Evolutionary conservation across 37 sponge, comb jelly and placozoan species (phyloP).

Genomic region (Agelas oroides): DNA sequence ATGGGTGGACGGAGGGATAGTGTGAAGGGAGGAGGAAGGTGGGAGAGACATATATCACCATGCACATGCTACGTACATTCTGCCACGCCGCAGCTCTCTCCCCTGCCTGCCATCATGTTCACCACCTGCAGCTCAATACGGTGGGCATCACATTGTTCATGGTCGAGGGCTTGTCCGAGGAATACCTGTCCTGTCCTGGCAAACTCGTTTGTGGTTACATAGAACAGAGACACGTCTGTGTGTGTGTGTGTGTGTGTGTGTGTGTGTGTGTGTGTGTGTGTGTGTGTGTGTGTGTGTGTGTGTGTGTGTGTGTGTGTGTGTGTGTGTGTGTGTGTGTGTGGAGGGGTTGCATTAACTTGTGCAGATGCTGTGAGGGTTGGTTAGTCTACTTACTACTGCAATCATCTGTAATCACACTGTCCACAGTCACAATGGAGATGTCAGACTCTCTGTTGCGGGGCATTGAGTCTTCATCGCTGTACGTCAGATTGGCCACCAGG

Average conservation of each 20-base stretch:
- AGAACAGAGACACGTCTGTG: background rate
- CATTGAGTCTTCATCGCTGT: constrained; percentile 21
- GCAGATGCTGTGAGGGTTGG: too few species aligned
- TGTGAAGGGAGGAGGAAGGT: too few species aligned
- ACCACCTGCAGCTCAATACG: background rate
- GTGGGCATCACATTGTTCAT: background rate
- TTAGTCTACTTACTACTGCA: too few species aligned
- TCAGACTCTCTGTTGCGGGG: background rate
- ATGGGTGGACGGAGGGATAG: too few species aligned
- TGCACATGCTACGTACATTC: background rate
- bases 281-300: constrained; percentile 21
- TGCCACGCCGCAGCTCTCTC: background rate
- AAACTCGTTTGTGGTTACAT: background rate
- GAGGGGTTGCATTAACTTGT: too few species aligned
- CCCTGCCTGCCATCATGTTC: constrained; percentile 1
- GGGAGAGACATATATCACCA: too few species aligned
- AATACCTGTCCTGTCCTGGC: background rate
- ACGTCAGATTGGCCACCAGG: background rate
- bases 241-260: too few species aligned
- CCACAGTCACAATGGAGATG: constrained; percentile 6
- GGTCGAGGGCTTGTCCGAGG: background rate
- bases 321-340: too few species aligned
- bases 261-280: too few species aligned
- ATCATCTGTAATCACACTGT: background rate
- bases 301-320: constrained; percentile 21